These are phyloP conservation scores for Lepidocyrtinus sp. DNA, from an alignment of 2,888 invertebrate species.

Conservation along the genomic window DNA sequence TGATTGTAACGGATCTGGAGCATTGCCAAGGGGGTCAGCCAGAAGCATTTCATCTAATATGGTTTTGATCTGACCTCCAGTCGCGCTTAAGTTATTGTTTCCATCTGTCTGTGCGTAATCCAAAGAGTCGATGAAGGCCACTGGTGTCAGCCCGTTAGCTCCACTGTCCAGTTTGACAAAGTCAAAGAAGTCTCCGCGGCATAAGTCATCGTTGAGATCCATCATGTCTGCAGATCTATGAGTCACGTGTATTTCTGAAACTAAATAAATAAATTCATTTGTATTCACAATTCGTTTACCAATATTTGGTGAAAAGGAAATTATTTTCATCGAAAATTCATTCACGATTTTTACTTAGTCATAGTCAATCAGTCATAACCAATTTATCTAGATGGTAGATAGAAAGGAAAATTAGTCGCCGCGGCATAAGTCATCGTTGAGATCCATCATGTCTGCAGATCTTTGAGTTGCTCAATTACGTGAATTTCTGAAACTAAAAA, in stretches of 20 bases:
- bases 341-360: background rate
- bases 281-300: background rate
- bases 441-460: conserved; percentile 64
- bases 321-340: background rate
- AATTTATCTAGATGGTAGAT: background rate
- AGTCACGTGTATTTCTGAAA: background rate
- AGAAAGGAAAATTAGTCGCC: no score
- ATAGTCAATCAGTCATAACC: background rate
- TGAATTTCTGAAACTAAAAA: background rate
- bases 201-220: conserved; percentile 68
- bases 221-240: conserved; percentile 50
- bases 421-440: conserved; percentile 67
- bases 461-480: background rate
- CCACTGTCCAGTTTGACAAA: conserved; percentile 64
- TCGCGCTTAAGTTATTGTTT: conserved; percentile 64
- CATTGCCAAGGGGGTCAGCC: conserved; percentile 50
- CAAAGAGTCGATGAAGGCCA: conserved; percentile 67
- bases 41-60: conserved; percentile 69
- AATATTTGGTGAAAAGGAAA: conserved; percentile 11
- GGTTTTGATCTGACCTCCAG: conserved; percentile 62
- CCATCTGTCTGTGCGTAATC: conserved; percentile 65
- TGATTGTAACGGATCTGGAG: conserved; percentile 47
- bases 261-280: background rate
- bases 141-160: conserved; percentile 63
- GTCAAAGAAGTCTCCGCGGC: conserved; percentile 67